Evolutionary conservation across 2,113 vertebrate genomes (phyloP).

Genomic region (Carlito syrichta): DNA sequence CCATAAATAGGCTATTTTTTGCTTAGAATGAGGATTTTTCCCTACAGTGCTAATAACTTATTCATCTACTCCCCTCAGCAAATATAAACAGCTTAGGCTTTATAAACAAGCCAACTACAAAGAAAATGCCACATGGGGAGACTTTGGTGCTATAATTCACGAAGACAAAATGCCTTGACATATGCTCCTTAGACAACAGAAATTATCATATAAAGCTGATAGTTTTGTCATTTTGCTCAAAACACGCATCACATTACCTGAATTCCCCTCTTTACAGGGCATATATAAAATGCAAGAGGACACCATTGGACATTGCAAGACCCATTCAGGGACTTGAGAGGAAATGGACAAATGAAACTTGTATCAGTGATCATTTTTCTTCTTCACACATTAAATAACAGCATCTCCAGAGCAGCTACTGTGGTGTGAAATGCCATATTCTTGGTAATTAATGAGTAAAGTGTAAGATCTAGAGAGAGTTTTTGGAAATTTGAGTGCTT

Average conservation of each 20-base stretch:
- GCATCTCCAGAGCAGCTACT: slow-evolving; percentile 4
- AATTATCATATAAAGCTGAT: slow-evolving; percentile 21
- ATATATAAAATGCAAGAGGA: background rate
- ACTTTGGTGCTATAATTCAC: background rate
- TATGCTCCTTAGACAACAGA: background rate
- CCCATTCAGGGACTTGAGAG: background rate
- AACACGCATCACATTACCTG: background rate
- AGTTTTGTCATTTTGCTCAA: slow-evolving; percentile 36
- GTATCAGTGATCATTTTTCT: background rate
- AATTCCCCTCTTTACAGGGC: background rate
- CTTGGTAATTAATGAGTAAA: slow-evolving; percentile 45
- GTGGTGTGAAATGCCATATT: background rate
- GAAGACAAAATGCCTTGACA: background rate
- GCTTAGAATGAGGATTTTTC: slow-evolving; percentile 55
- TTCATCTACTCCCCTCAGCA: slow-evolving; percentile 32
- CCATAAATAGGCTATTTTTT: slow-evolving; percentile 51
- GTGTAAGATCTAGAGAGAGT: background rate
- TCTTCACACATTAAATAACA: slow-evolving; percentile 21
- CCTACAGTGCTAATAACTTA: slow-evolving; percentile 29
- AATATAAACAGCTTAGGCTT: slow-evolving; percentile 46
- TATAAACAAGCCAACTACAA: slow-evolving; percentile 12
- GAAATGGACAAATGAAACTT: background rate
- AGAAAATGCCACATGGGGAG: background rate
- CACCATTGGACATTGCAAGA: background rate
- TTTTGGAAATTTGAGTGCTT: slow-evolving; percentile 26